These are phyloP conservation scores for Nebria brevicollis DNA, from an alignment of 2,888 invertebrate genomes.

Conservation along the genomic window DNA sequence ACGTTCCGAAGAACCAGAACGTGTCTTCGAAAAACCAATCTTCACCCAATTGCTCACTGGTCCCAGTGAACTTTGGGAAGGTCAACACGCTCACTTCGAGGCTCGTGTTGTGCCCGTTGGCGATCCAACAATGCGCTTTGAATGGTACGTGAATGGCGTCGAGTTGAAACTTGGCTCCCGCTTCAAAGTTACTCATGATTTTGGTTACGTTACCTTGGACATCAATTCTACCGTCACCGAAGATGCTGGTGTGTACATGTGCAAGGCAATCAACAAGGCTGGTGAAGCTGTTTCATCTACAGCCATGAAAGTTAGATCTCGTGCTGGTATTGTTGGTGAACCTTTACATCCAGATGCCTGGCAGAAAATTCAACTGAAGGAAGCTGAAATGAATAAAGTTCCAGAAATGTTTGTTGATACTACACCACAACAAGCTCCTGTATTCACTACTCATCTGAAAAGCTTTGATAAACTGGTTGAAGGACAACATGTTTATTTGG, in stretches of 20 bases:
- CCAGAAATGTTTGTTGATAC: constrained; percentile 89
- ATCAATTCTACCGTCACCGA: constrained; percentile 87
- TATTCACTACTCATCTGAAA: constrained; percentile 92
- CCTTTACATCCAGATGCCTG: constrained; percentile 90
- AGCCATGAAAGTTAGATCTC: constrained; percentile 86
- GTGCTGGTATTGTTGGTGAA: constrained; percentile 83
- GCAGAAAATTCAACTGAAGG: constrained; percentile 91
- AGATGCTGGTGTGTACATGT: constrained; percentile 93
- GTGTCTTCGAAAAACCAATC: constrained; percentile 88
- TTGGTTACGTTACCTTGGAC: constrained; percentile 93
- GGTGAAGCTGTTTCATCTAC: constrained; percentile 95
- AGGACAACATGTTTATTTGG: constrained; percentile 86
- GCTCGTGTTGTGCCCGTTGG: constrained; percentile 93
- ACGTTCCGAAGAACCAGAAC: constrained; percentile 79
- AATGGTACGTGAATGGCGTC: constrained; percentile 96
- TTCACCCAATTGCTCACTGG: constrained; percentile 89
- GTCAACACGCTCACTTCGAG: constrained; percentile 90
- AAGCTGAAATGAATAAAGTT: constrained; percentile 90
- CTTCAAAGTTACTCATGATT: constrained; percentile 83
- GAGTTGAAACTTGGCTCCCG: constrained; percentile 93
- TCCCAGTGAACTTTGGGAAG: constrained; percentile 91
- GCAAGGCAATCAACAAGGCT: constrained; percentile 91
- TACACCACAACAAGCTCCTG: constrained; percentile 89
- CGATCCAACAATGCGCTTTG: constrained; percentile 89
- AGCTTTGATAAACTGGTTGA: constrained; percentile 85